Base-by-base conservation (phyloP, 2,888 invertebrate species). In the Acleris laterana region DNA sequence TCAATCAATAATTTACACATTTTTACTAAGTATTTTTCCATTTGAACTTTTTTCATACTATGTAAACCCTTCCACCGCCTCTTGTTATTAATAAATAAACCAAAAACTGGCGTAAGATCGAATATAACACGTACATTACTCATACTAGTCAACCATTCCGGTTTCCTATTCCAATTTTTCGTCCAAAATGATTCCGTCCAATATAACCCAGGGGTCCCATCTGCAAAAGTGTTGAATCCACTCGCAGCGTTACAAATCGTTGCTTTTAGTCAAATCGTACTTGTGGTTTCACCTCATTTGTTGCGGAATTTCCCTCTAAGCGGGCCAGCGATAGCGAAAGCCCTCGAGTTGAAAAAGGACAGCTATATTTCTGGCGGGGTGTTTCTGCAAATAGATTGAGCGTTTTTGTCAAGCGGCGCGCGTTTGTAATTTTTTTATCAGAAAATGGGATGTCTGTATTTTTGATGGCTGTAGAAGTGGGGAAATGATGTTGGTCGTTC, bases 211-310 rank as follows among this genome's bases (percentile, higher is more conserved):
- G 44, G 64, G 53, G 64, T 49, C 64, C 59, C 64, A 65, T 65
- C 59, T 65, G 64, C 60, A 55, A 65, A 65, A 60, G 64, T 55
- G 56, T 66, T 66, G 62, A 57, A 49, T 62, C 65, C 68, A 69
- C 62, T 70, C 58, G 66, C 65, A 64, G 72, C 71, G 70, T 74
- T 74, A 78, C 72, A 78, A 76, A 77, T 77, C 73, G 72, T 65
- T 71, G 75, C 77, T 77, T 76, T 77, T 74, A 77, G 75, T 72
- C 73, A 73, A 76, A 76, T 76, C 77, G 71, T 66, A 71, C 63
- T 64, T 65, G 70, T 57, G 70, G 71, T 68, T 63, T 44, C 62
- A 64, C 64, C 68, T 67, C 70, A 68, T 67, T 66, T 68, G 63
- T 60, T 50, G 51, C 46, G 44, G 22, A 51, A 69, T 44, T 65